Evolutionary conservation across 2,113 vertebrate species (phyloP).

Genomic region (Labrus mixtus): DNA sequence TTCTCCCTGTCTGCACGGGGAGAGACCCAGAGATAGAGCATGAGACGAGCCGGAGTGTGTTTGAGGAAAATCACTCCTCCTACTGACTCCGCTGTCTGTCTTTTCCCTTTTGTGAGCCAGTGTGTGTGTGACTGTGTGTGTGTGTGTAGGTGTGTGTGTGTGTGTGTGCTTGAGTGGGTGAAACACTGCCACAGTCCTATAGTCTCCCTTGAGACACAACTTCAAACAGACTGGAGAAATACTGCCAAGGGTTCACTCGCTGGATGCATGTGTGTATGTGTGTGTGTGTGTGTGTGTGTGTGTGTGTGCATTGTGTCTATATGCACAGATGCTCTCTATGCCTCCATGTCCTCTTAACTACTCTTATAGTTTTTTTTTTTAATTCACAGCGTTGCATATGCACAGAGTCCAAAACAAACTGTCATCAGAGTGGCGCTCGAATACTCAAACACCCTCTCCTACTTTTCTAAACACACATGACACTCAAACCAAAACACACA

Average conservation of each 20-base stretch:
- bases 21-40: conserved; percentile 51
- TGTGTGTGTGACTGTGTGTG: not conserved
- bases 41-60: conserved; percentile 61
- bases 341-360: not conserved
- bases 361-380: conserved; percentile 21
- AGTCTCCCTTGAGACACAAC: conserved; percentile 77
- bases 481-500: conserved; percentile 12
- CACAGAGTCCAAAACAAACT: conserved; percentile 44
- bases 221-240: conserved; percentile 82
- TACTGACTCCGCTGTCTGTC: conserved; percentile 56
- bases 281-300: conserved; percentile 33
- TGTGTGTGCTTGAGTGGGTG: conserved; percentile 74
- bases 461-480: conserved; percentile 44
- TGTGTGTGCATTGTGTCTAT: conserved; percentile 27
- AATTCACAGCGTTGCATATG: conserved; percentile 28
- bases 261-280: conserved; percentile 39
- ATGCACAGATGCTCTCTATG: conserved; percentile 27
- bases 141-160: not conserved
- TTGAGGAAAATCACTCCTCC: conserved; percentile 66
- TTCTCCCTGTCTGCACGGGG: conserved; percentile 43
- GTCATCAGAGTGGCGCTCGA: conserved; percentile 42
- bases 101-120: conserved; percentile 41
- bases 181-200: conserved; percentile 72
- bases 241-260: conserved; percentile 76
- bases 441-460: conserved; percentile 24